Evolutionary conservation across 1,140 invertebrate genomes (phyloP), one percentile per base, ranked within the genome.

Genomic region (Belonocnema kinseyi): DNA sequence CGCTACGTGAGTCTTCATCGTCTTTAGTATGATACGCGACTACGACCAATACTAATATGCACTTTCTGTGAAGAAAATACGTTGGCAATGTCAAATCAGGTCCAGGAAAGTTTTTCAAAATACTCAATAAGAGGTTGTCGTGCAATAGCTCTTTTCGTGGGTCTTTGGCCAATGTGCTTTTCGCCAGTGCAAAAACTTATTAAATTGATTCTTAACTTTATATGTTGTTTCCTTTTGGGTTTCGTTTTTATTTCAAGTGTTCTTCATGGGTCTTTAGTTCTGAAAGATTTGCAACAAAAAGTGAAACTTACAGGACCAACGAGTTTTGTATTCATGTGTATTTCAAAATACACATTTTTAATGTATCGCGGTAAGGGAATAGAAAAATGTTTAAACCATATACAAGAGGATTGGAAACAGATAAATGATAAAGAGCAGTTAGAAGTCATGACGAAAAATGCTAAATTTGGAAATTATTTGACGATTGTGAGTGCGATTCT

Each of bases 401-500:
- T 66, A n/a, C 13, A 66, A 8, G 26, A 66, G 2, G 61, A 66
- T 40, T 66, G 61, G 61, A 13, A 40, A 40, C 3, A 40, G 6
- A 12, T 33, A 6, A 26, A 26, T 40, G 40, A 14, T 66, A 2
- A 16, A 0, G 12, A 53, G 0, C 80, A 84, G 19, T 40, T 73
- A 3, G 4, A 52, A 10, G 77, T 80, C 5, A 83, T 83, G 84
- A 70, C 75, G 7, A 52, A 3, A 0, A 84, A 73, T 21, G 81
- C 78, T 0, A 77, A 72, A 1, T 81, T 79, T 2, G 76, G 84
- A 1, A 56, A 79, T 0, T 78, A 58, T 13, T 33, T 85, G 0
- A 58, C 80, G 1, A 8, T 10, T 0, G 33, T 81, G 5, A 81
- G 76, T 16, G 50, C 46, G 0, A 21, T 76, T 1, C 81, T 85